Conservation (phyloP, 2,797 vertebrate genomes). For the Sebastes nivosus region DNA sequence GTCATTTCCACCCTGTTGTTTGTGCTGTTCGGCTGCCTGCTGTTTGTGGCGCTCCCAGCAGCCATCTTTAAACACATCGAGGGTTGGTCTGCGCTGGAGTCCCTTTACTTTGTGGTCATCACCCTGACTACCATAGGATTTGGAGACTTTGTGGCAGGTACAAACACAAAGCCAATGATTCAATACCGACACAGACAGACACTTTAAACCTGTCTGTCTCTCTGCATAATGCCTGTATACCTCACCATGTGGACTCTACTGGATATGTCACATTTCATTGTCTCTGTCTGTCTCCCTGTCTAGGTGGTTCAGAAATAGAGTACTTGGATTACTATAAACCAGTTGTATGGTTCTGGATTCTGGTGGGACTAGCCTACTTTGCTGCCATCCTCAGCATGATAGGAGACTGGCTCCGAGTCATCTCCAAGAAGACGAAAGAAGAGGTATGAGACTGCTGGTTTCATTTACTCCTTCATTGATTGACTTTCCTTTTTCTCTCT, state of each 20-base stretch:
- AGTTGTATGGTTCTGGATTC: constrained; percentile 97
- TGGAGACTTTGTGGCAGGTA: constrained; percentile 97
- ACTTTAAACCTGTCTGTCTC: background rate
- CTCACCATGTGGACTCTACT: background rate
- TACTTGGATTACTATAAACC: constrained; percentile 96
- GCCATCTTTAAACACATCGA: constrained; percentile 97
- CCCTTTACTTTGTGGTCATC: constrained; percentile 97
- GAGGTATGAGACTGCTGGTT: constrained; percentile 83
- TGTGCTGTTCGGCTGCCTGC: constrained; percentile 93
- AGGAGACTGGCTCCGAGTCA: constrained; percentile 94
- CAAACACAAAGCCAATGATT: constrained; percentile 10
- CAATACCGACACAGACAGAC: background rate
- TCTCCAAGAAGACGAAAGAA: constrained; percentile 96
- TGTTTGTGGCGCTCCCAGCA: constrained; percentile 93
- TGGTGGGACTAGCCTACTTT: constrained; percentile 96
- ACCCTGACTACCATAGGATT: constrained; percentile 98
- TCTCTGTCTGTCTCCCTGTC: constrained; percentile 23
- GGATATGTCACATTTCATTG: background rate
- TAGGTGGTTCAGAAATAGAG: constrained; percentile 93
- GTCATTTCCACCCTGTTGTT: constrained; percentile 97
- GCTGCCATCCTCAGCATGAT: constrained; percentile 98
- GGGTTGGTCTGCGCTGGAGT: constrained; percentile 93
- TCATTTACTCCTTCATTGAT: background rate
- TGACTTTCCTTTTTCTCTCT: background rate
- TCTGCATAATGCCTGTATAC: background rate